Evolutionary conservation across 2,113 vertebrate genomes (phyloP), one percentile per base, ranked within the genome.

Genomic region (Myrmecobius fasciatus): DNA sequence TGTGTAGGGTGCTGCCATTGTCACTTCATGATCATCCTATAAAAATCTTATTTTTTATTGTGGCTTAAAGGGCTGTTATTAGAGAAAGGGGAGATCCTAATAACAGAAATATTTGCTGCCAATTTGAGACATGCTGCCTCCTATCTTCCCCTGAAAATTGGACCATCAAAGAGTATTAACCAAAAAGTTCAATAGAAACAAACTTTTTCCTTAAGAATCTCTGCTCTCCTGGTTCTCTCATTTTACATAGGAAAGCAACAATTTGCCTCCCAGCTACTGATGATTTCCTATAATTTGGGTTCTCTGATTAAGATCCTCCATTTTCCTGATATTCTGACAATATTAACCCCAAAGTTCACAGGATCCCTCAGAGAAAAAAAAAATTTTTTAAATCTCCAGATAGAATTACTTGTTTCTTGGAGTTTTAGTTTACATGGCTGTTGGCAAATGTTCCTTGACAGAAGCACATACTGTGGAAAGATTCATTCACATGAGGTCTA

Each of bases 111-210:
- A 31, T 22, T 43, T 83, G 43, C 26, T 1, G 36, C 25, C 36
- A 47, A 75, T 67, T 89, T 3, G 2, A 90, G 51, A 67, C 8
- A 8, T 2, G 0, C 1, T 0, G 11, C 0, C 2, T 0, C 46
- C 12, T 8, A 22, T 3, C 60, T 83, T 89, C 25, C 1, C 48
- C 54, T 53, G 36, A 90, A 25, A 0, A 10, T 0, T 3, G 25
- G 17, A 24, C 28, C 36, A 17, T 26, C 17, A 46, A 60, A 60
- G 46, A 36, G 8, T 28, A 43, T 43, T 53, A 96, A 43, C n/a
- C 11, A 0, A 25, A 53, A 49, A 25, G 52, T 25, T 24, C 48
- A 43, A 4, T 25, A 90, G 10, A 90, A 47, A 49, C 0, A 11
- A 11, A 20, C 26, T 49, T 60, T 52, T 11, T 7, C 31, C 0